Base-by-base conservation (phyloP, 2,888 invertebrate species). In the Hirtodrosophila duncani region DNA sequence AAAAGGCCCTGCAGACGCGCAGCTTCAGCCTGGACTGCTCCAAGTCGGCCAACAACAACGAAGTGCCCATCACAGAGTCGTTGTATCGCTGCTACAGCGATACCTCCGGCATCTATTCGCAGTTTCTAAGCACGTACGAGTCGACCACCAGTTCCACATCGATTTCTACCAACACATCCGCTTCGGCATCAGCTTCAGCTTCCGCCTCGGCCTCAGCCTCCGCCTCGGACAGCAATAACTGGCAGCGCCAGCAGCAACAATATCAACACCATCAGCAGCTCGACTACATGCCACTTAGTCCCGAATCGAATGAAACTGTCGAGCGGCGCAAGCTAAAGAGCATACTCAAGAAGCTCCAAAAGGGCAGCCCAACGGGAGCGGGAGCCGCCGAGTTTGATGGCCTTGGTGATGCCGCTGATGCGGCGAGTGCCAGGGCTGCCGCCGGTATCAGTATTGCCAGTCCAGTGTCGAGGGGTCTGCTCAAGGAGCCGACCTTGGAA, bases 401-500 rank as follows among this genome's bases (percentile, higher is more conserved):
- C n/a, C 67, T 27, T 44, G 50, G 33, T 45, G 59, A 51, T 59
- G 46, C 42, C 55, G 48, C 53, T 49, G 62, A 63, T 26, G 60
- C 60, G 63, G 57, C 69, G 48, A 48, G 50, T 18, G 48, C 64
- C 53, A 62, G 46, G 36, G 29, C 50, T 10, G 42, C 34, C n/a
- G 14, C 2, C 1, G 24, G 23, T n/a, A n/a, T 10, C n/a, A 8
- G n/a, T 36, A 55, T 31, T 26, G 26, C 31, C 37, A 52, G 45
- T 38, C 46, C 33, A 42, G 53, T 62, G 46, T 50, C 50, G 58
- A 90, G 89, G 70, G 91, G 90, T 82, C 87, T 95, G 56, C 91
- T 94, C 88, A 89, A 92, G 81, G 94, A 94, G 17, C 95, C 94
- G 57, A 95, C 95, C 52, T 88, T 95, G 71, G 95, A 95, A 89